These are phyloP conservation scores for Spilarctia lutea DNA, from an alignment of 2,888 invertebrate genomes.

Conservation along the genomic window DNA sequence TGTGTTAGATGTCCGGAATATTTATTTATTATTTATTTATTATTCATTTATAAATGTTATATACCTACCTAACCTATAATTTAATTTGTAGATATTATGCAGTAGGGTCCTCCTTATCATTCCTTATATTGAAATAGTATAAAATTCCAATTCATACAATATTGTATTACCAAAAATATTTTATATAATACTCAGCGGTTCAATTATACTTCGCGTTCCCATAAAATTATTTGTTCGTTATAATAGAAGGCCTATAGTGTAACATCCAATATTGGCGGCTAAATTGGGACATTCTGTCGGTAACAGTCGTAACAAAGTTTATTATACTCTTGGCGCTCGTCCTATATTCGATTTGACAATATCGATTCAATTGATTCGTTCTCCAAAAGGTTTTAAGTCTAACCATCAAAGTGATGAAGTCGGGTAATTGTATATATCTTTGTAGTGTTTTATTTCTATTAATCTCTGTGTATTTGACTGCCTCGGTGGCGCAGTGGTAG, in stretches of 20 bases:
- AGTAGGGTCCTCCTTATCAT: background rate
- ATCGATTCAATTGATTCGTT: constrained; percentile 74
- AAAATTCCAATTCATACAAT: background rate
- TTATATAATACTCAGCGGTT: background rate
- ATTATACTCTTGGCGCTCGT: constrained; percentile 79
- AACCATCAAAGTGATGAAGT: constrained; percentile 54
- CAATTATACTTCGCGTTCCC: constrained; percentile 31
- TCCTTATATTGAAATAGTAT: background rate
- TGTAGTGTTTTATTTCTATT: constrained; percentile 34
- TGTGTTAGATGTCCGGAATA: too few relatives aligned
- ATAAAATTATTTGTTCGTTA: constrained; percentile 37
- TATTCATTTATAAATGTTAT: background rate
- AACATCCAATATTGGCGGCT: constrained; percentile 58
- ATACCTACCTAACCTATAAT: background rate
- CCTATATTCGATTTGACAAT: constrained; percentile 73
- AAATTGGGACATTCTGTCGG: constrained; percentile 60
- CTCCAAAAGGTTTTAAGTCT: constrained; percentile 60
- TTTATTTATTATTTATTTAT: too few relatives aligned
- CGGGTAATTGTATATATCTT: constrained; percentile 56
- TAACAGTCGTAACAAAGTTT: constrained; percentile 69
- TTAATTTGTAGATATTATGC: background rate
- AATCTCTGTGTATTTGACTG: too few relatives aligned
- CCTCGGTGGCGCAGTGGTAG: too few relatives aligned
- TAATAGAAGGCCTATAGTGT: constrained; percentile 38
- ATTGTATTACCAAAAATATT: background rate